Evolutionary conservation across 1,140 invertebrate species (phyloP), one percentile per base, ranked within the genome.

Genomic region (Plodia interpunctella): DNA sequence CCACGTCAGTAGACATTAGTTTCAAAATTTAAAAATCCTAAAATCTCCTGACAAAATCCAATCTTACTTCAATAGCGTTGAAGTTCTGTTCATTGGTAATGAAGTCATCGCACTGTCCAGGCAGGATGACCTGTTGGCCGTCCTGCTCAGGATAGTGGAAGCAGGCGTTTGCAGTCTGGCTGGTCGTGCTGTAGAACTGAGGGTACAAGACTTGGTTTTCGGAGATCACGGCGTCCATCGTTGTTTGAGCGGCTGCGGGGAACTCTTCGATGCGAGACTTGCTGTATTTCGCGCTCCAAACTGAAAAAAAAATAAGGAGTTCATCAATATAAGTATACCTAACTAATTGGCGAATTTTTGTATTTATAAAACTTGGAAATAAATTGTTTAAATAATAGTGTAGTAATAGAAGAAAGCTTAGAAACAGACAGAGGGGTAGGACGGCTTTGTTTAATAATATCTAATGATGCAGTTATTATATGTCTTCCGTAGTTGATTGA

Each of bases 251-350:
- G 0, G 56, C 65, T 20, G 25, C 20, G 0, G 72, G 60, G 50
- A 87, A 60, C 20, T 25, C 9, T 8, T 6, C 13, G 5, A 30
- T 13, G 0, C 72, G 70, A 1, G 67, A 30, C 54, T 74, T 80
- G 60, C 82, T 86, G 63, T 83, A 76, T 49, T 84, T 83, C 0
- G 80, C 80, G 55, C 86, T 88, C 83, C 86, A 87, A 57, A 88
- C 86, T 88, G 65, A 15, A 67, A 67, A 25, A 54, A 17, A 10
- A 5, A 44, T n/a, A 15, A 44, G 5, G n/a, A 44, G 8, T 44
- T 44, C 4, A 9, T 9, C 6, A 28, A 28, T 28, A 28, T 28
- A 28, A 5, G 9, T 3, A 9, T 4, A 20, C 50, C 2, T 18
- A 20, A 2, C 19, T 2, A 3, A 28, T 9, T 5, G 28, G 9